Percentiles rank a stretch among this genome's conserved stretches.
phyloP scores from a whole-genome alignment of 2,113 vertebrate genomes.

The Anseranas semipalmata region DNA sequence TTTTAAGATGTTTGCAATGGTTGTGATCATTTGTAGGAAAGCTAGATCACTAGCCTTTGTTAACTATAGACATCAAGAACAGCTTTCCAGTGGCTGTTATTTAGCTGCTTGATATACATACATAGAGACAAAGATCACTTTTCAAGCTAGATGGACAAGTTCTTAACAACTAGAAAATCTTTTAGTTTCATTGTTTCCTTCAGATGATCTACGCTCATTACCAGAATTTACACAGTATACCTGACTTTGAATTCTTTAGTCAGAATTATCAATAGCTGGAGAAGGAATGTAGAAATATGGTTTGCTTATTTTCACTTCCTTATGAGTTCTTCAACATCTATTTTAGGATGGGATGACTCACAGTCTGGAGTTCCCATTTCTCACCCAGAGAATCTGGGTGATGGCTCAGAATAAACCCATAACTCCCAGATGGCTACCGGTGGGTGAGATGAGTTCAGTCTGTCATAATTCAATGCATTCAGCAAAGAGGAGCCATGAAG shows the following conservation, averaged over 20 bases:
- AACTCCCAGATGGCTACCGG: background rate
- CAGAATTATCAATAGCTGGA: background rate
- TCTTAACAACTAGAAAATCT: background rate
- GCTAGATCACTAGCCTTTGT: background rate
- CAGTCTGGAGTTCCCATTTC: constrained; percentile 5
- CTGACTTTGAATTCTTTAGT: background rate
- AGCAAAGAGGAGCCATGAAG: background rate
- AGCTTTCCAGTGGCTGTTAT: background rate
- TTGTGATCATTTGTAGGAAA: background rate
- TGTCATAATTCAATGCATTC: background rate
- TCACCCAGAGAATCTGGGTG: background rate
- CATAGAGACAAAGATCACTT: background rate
- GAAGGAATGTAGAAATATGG: background rate
- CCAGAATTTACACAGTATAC: background rate
- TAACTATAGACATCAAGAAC: background rate
- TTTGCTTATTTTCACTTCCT: background rate
- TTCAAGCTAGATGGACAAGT: background rate
- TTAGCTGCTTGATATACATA: background rate
- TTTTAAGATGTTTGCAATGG: background rate
- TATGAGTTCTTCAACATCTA: background rate
- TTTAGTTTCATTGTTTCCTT: background rate
- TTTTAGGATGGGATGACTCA: constrained; percentile 16
- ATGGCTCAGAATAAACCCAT: background rate
- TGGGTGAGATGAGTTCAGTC: background rate
- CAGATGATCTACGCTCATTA: background rate